A percentile compares a stretch with the other conserved stretches of the same genome.
phyloP scores from a whole-genome alignment of 1,140 invertebrate genomes.

The Armadillidium nasatum region DNA sequence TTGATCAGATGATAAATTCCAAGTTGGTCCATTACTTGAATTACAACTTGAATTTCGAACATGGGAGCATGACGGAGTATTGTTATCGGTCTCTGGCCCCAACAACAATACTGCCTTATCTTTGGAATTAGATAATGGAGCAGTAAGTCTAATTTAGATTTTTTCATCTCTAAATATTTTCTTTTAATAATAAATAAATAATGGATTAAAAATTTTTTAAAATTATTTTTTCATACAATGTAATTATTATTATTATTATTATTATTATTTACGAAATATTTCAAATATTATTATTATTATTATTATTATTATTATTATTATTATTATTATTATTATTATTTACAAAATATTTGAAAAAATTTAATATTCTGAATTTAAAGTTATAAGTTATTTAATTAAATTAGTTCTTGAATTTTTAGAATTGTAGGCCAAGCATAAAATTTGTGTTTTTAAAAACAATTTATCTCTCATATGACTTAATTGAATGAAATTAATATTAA shows the following conservation, averaged over 20 bases:
- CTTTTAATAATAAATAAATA: no score
- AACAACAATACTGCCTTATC: slow-evolving; percentile 64
- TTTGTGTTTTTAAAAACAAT: no score
- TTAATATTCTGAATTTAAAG: no score
- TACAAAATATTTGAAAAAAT: neutral
- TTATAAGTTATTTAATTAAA: no score
- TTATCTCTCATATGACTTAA: no score
- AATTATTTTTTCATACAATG: no score
- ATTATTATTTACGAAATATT: no score
- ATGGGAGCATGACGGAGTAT: slow-evolving; percentile 69
- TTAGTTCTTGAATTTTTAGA: no score
- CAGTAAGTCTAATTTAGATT: slow-evolving; percentile 53
- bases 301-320: neutral
- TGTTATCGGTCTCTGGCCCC: slow-evolving; percentile 66
- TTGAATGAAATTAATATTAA: no score
- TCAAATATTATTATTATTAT: neutral
- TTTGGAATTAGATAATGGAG: slow-evolving; percentile 70
- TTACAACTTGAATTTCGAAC: slow-evolving; percentile 78
- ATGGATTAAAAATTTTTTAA: neutral
- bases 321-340: neutral
- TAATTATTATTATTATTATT: no score
- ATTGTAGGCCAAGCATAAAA: no score
- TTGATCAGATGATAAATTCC: slow-evolving; percentile 62
- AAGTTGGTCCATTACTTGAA: slow-evolving; percentile 63
- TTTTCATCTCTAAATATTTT: neutral